Percentiles rank a stretch among this genome's conserved stretches.
phyloP scores from a whole-genome alignment of 2,888 invertebrate genomes.

The Pterobdella sp. region DNA sequence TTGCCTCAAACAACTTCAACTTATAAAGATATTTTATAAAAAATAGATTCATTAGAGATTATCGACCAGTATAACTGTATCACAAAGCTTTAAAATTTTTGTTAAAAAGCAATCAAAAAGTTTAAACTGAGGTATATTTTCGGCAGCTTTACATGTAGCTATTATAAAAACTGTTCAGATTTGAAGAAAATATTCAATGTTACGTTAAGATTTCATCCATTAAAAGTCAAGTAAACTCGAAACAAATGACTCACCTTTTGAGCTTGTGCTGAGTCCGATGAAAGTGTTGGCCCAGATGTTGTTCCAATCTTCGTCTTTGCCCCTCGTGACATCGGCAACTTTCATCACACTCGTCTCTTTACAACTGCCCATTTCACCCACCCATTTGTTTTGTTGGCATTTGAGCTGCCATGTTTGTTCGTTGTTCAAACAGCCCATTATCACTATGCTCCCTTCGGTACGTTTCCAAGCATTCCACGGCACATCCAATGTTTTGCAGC shows the following conservation, averaged over 20 bases:
- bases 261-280: conserved; percentile 22
- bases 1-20: no score
- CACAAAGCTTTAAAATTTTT: no score
- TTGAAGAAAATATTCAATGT: no score
- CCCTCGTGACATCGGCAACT: not conserved
- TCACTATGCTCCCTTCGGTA: conserved; percentile 5
- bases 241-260: conserved; percentile 10
- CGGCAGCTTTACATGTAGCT: no score
- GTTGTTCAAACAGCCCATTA: conserved; percentile 17
- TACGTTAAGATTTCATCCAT: not conserved
- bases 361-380: conserved; percentile 14
- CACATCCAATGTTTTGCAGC: conserved; percentile 9
- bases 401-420: conserved; percentile 21
- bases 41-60: no score
- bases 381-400: conserved; percentile 9
- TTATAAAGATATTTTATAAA: no score
- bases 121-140: no score
- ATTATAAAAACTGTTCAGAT: no score
- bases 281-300: conserved; percentile 19
- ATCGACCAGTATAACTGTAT: no score
- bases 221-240: not conserved
- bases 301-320: conserved; percentile 12
- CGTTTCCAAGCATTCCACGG: conserved; percentile 4
- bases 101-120: no score
- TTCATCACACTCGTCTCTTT: not conserved